Evolutionary conservation across 2,797 vertebrate genomes (phyloP), one percentile per base, ranked within the genome.

Genomic region (Lepilemur ruficaudatus): DNA sequence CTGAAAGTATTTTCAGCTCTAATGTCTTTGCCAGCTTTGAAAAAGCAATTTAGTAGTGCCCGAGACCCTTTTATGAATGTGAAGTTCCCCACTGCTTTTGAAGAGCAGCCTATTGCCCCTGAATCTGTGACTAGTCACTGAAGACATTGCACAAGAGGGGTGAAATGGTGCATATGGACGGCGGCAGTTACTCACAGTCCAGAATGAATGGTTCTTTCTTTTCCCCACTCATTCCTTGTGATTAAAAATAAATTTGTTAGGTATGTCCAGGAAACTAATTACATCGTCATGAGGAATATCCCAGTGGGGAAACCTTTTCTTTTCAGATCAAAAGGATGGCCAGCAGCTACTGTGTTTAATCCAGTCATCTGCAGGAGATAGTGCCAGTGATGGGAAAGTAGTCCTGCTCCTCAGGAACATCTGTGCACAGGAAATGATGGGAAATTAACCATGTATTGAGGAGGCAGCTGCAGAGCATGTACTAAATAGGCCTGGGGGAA

Each of bases 241-340:
- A 96, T 97, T 96, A 94, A 87, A 96, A 79, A 91, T 79, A 80
- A 95, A 97, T 98, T 94, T 97, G 87, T 96, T 93, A 96, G 97
- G 92, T 96, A 87, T 82, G 96, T 95, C 93, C 89, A 96, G 91
- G 82, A 97, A 96, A 91, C 96, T 97, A 98, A 98, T 97, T 98
- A 93, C 95, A 97, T 95, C 94, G 97, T 97, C 93, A 93, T 41
- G 84, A 95, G 93, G 90, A 96, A 57, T 84, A 96, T 81, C 94
- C 85, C 94, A 81, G 96, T 93, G 92, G 95, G 94, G 65, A 92
- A 83, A 92, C 93, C 95, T 96, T 97, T 95, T 96, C 95, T 96
- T 97, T 97, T 92, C 78, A 91, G 92, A 97, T 98, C 94, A 95
- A 96, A 98, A 97, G 81, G 73, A 97, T 98, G 95, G 93, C 96